Evolutionary conservation across 2,888 invertebrate genomes (phyloP).

Genomic region (Orthosia cruda): DNA sequence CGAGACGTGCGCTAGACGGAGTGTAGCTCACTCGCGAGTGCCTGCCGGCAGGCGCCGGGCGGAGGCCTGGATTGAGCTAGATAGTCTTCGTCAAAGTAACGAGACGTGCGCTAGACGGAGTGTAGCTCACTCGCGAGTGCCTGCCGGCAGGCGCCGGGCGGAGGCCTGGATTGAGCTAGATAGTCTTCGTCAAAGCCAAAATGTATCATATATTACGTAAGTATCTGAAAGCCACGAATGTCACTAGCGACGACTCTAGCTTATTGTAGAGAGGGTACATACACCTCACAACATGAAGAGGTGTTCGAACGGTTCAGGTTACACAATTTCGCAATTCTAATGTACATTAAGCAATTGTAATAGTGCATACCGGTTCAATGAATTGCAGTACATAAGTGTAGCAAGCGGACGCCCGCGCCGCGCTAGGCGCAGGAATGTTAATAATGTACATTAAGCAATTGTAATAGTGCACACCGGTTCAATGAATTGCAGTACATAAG

Average conservation of each 20-base stretch:
- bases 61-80: not conserved
- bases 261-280: too few species aligned
- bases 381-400: not conserved
- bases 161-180: not conserved
- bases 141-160: not conserved
- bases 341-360: not conserved
- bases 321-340: not conserved
- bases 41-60: not conserved
- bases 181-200: not conserved
- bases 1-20: not conserved
- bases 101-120: constrained; percentile 1
- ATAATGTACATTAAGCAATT: too few species aligned
- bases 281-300: not conserved
- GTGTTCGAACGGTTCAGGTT: not conserved
- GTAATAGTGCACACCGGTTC: too few species aligned
- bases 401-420: not conserved
- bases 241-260: not conserved
- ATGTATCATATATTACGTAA: too few species aligned
- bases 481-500: too few species aligned
- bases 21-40: not conserved
- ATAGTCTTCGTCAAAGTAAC: not conserved
- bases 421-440: not conserved
- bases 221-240: too few species aligned
- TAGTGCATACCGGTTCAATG: not conserved
- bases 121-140: not conserved